Base-by-base conservation (phyloP, 1,140 invertebrate genomes). In the Potamilus streckersoni region DNA sequence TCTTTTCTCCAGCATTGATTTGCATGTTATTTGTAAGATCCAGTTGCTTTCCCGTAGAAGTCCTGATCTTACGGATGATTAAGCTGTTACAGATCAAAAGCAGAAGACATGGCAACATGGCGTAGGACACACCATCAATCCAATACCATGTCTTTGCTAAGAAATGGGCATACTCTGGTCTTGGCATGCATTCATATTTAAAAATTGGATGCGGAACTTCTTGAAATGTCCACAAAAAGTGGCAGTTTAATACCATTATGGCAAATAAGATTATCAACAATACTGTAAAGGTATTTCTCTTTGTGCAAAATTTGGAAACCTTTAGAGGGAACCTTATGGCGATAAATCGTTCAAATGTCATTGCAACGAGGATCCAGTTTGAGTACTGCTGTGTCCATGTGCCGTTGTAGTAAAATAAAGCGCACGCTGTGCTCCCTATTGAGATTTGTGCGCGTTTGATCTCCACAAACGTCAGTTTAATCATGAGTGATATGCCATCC, bases 341-440 rank as follows among this genome's bases (percentile, higher is more conserved):
- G 11, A 85, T 77, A 68, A 85, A 87, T 2, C 86, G 75, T 71
- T 87, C 86, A 13, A 84, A 62, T 8, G 86, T 84, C 83, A 87
- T 85, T 63, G 80, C 76, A 17, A 87, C 85, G 1, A 87, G 77
- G 19, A 87, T 65, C 85, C 85, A 87, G 65, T 85, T 87, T 19
- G 84, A 74, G 63, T 83, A 85, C 61, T 81, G 82, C 71, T 79
- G 75, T 11, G 76, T 74, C 55, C 80, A 79, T 20, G 76, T 83
- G 55, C 85, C 85, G 5, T 81, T 38, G 67, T 81, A 82, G 38
- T 76, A 77, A 20, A 87, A 71, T 8, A 79, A 19, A 65, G 79
- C 76, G 59, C 85, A 87, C 1, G 79, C 73, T 14, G 4, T 27
- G 58, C 80, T 74, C 16, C 72, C 81, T 17, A 85, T 61, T 20